Percentiles rank a stretch among this genome's conserved stretches.
These are phyloP conservation scores for Ridgeia piscesae DNA, from an alignment of 1,140 invertebrate species.

Conservation along the genomic window DNA sequence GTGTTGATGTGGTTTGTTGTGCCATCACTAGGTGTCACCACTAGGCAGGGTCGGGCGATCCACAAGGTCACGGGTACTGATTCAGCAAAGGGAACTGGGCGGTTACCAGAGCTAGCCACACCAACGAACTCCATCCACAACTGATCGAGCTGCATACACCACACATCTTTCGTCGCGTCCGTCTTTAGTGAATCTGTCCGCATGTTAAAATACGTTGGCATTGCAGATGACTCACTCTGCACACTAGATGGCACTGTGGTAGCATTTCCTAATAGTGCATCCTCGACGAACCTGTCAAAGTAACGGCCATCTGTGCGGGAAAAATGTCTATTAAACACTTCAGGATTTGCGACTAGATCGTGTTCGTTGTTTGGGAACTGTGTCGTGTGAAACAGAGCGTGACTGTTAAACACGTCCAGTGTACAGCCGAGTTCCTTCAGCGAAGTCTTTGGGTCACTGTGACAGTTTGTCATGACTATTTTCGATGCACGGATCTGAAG, in stretches of 20 bases:
- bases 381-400: conserved; percentile 70
- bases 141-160: conserved; percentile 85
- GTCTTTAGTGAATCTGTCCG: conserved; percentile 69
- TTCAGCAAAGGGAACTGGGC: conserved; percentile 77
- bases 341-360: conserved; percentile 71
- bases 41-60: conserved; percentile 52
- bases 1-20: not conserved
- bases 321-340: conserved; percentile 57
- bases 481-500: conserved; percentile 80
- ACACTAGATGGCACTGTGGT: not conserved
- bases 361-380: conserved; percentile 71
- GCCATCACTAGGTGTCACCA: not conserved
- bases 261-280: conserved; percentile 24
- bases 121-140: conserved; percentile 89
- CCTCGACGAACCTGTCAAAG: conserved; percentile 31
- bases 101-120: conserved; percentile 67
- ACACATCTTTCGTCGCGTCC: conserved; percentile 71
- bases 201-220: conserved; percentile 62
- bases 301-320: conserved; percentile 37
- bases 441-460: conserved; percentile 67
- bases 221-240: not conserved
- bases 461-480: conserved; percentile 77
- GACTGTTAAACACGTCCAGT: conserved; percentile 71
- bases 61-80: conserved; percentile 85
- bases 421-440: conserved; percentile 72